These are phyloP conservation scores for Notarius quadriscutis DNA, from an alignment of 2,113 vertebrate species.

Conservation along the genomic window DNA sequence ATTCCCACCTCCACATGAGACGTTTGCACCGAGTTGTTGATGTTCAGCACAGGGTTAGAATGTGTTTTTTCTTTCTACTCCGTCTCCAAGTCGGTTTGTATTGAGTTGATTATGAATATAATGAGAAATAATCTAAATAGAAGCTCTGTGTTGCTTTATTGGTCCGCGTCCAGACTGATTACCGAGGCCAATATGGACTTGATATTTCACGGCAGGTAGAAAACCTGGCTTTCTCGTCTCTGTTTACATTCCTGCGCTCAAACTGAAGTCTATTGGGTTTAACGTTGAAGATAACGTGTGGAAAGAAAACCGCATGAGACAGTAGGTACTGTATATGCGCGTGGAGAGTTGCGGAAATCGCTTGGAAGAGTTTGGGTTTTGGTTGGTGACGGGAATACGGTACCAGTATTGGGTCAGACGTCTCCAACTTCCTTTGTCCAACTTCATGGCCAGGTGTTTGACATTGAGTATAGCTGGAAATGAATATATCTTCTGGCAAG, in stretches of 20 bases:
- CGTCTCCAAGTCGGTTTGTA: background rate
- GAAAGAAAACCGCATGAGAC: slow-evolving; percentile 64
- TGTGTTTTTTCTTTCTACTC: slow-evolving; percentile 1
- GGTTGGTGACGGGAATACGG: background rate
- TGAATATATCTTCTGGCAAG: slow-evolving; percentile 82
- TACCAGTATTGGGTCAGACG: slow-evolving; percentile 52
- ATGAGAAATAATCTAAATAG: slow-evolving; percentile 21
- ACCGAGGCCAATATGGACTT: slow-evolving; percentile 45
- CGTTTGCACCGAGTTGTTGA: slow-evolving; percentile 36
- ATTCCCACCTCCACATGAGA: slow-evolving; percentile 13
- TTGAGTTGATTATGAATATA: background rate
- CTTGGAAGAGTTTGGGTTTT: background rate
- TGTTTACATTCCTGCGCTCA: slow-evolving; percentile 61
- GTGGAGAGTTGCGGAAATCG: slow-evolving; percentile 20
- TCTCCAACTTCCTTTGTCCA: slow-evolving; percentile 72
- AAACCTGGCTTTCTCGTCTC: slow-evolving; percentile 50
- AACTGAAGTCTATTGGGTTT: slow-evolving; percentile 64
- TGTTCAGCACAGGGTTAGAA: slow-evolving; percentile 33
- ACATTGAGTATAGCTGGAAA: slow-evolving; percentile 79
- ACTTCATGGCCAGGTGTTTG: slow-evolving; percentile 85
- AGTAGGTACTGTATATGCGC: slow-evolving; percentile 33
- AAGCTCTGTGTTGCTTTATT: slow-evolving; percentile 6
- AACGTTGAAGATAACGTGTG: slow-evolving; percentile 65
- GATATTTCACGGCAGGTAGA: slow-evolving; percentile 58
- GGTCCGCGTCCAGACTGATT: slow-evolving; percentile 57